Conservation (phyloP, 2,113 vertebrate genomes). For the Anarhynchus alexandrinus region DNA sequence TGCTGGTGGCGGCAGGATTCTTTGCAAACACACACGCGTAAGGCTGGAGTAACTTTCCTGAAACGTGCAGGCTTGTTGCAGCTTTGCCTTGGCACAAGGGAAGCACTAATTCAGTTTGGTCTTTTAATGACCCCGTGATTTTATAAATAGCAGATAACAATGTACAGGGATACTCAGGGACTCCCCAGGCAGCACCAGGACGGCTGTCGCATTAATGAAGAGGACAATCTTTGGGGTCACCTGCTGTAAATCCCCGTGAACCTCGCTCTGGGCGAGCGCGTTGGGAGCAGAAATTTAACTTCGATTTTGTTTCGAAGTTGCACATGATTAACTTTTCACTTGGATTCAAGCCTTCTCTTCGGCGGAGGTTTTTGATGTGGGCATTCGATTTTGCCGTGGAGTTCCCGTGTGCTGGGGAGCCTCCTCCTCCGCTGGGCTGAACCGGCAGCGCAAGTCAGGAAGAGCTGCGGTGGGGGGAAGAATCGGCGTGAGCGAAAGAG, state of each 20-base stretch:
- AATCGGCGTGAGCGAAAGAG: background rate
- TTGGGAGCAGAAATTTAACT: background rate
- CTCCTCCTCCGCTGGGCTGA: background rate
- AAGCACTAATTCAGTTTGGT: background rate
- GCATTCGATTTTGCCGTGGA: background rate
- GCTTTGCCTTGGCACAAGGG: background rate
- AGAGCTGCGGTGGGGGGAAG: background rate
- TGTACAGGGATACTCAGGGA: background rate
- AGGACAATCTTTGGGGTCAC: background rate
- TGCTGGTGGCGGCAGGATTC: background rate
- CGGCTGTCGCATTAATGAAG: too few relatives aligned
- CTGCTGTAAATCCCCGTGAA: background rate
- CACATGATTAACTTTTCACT: background rate
- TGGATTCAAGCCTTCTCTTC: background rate
- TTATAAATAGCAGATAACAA: background rate
- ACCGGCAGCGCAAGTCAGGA: background rate
- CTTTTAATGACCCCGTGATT: background rate
- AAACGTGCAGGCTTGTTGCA: accelerated
- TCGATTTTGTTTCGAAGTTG: background rate
- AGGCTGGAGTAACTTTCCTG: background rate
- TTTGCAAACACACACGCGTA: background rate
- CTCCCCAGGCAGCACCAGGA: background rate
- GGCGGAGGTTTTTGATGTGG: background rate
- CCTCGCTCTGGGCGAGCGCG: accelerated
- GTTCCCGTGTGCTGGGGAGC: background rate